Evolutionary conservation across 2,888 invertebrate species (phyloP), one percentile per base, ranked within the genome.

Genomic region (Mesochorus sp.): DNA sequence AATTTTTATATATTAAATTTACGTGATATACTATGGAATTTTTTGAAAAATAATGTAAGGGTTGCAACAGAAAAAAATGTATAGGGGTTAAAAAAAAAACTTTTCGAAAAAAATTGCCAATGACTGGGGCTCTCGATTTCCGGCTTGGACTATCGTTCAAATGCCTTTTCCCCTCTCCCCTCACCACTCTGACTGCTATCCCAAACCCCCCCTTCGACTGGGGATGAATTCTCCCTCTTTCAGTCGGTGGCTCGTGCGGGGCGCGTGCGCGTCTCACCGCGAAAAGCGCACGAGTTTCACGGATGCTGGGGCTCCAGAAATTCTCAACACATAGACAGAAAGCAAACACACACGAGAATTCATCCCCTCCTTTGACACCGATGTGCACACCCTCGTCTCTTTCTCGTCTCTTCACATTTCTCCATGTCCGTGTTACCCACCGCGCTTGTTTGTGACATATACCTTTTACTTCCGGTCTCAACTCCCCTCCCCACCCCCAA

Each of bases 231-330:
- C 10, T 37, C 49, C 17, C 14, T 51, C 37, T 10, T 26, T 28
- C 55, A 24, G 12, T 37, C 62, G 28, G 47, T 44, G 55, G 14
- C 10, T 17, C 26, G 1, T 4, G 26, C 19, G 31, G 24, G 31
- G 70, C 74, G 78, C 66, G 64, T 70, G 74, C 74, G 59, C 78
- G 37, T 39, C 34, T 49, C 21, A 12, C 64, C 62, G 47, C 62
- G 72, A 77, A 77, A 77, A 77, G 73, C 77, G 68, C 77, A 77
- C 73, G 73, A 73, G 73, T 51, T 64, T 78, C 61, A 37, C 37
- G 55, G 78, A 79, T 39, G 66, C 74, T 71, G 78, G 62, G 51
- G 64, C 37, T 74, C 74, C 74, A 51, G 70, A 34, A 28, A 44
- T 17, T 70, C 19, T 26, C 14, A 47, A 28, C 12, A 24, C 57